Conservation (phyloP, 2,888 invertebrate species). For the Epistrophe eligans region DNA sequence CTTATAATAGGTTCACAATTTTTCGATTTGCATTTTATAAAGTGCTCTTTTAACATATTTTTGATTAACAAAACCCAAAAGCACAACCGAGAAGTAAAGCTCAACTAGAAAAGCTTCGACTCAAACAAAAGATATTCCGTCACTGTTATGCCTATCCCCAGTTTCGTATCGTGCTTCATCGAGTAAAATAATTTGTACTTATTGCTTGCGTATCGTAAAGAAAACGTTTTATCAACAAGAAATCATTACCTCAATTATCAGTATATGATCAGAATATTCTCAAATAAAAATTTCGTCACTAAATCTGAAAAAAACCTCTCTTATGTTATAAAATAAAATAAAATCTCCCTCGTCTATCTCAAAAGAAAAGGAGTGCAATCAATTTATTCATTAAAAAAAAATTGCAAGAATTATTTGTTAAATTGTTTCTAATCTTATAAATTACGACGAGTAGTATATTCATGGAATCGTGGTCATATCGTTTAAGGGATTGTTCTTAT, state of each 20-base stretch:
- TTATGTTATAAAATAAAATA: background rate
- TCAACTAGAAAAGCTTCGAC: slow-evolving; percentile 54
- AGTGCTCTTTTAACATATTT: too few relatives aligned
- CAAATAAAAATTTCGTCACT: slow-evolving; percentile 2
- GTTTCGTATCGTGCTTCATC: slow-evolving; percentile 56
- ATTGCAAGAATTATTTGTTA: slow-evolving; percentile 18
- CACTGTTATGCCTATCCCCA: slow-evolving; percentile 19
- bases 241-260: background rate
- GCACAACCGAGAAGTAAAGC: slow-evolving; percentile 64
- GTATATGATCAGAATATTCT: background rate
- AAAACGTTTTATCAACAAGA: slow-evolving; percentile 21
- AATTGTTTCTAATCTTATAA: background rate
- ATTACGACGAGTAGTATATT: slow-evolving; percentile 26
- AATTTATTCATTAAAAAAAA: background rate
- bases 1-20: too few relatives aligned
- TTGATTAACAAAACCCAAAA: background rate
- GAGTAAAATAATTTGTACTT: slow-evolving; percentile 55
- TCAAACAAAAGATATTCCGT: slow-evolving; percentile 4
- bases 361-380: background rate
- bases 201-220: slow-evolving; percentile 20
- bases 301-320: background rate
- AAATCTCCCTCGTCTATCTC: background rate
- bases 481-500: slow-evolving; percentile 80
- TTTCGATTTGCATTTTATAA: too few relatives aligned
- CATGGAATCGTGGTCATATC: slow-evolving; percentile 77